Base-by-base conservation (phyloP, 2,113 vertebrate species). In the Sciurus niger region DNA sequence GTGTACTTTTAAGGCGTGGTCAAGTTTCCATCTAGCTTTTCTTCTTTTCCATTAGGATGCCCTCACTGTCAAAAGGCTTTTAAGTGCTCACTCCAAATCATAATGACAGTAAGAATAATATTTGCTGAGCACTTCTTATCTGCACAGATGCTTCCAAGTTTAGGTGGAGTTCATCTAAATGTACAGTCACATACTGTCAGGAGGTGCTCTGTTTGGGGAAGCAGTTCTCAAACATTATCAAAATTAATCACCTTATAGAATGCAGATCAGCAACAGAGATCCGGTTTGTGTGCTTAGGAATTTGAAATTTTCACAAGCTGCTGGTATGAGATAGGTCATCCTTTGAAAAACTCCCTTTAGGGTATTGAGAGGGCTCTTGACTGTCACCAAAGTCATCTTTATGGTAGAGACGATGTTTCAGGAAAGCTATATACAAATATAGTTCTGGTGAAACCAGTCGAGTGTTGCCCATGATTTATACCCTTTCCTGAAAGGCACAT, bases 31-130 rank as follows among this genome's bases (percentile, higher is more conserved):
- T 43, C 17, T 76, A 55, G 34, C 65, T 43, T 86, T 84, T 92
- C 60, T 97, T 74, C 30, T 87, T 96, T 95, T 17, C 40, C 55
- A 65, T 92, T 53, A 78, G 55, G 43, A 25, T 77, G 37, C 28
- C 60, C 40, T 77, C 76, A 32, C 78, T 93, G n/a, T 79, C 89
- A 76, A 73, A 80, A 84, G 70, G 17, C 68, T 91, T 83, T 63
- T 37, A 70, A 48, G 43, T 48, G 48, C 37, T 94, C 78, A 24
- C 53, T 86, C n/a, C 25, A 22, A 68, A 40, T 74, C 84, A 53
- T n/a, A 51, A 20, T 22, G 53, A 58, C 28, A 48, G 30, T 24
- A 43, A 87, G 34, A 80, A 48, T 60, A 77, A 14, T 40, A 90
- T 90, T 65, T 88, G 51, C 37, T 55, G 89, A 73, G 51, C 20